Conservation (phyloP, 2,888 invertebrate genomes). For the Ormyrus labotus region DNA sequence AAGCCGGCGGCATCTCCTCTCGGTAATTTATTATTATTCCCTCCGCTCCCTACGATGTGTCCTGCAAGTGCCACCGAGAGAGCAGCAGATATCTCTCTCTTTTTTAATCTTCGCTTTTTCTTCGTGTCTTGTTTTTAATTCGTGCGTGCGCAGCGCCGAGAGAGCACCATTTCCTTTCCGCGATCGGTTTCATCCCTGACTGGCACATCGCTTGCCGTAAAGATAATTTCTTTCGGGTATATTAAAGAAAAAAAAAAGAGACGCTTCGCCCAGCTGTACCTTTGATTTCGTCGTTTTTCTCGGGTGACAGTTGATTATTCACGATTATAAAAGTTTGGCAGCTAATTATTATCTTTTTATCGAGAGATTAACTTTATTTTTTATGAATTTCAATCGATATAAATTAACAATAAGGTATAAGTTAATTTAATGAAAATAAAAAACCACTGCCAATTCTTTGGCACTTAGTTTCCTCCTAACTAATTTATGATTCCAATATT, state of each 20-base stretch:
- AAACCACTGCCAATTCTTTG: too few species aligned
- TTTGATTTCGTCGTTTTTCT: neutral
- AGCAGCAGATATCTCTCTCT: constrained; percentile 5
- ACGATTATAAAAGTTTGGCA: too few species aligned
- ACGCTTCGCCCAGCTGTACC: neutral
- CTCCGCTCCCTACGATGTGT: constrained; percentile 13
- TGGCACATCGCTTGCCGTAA: neutral
- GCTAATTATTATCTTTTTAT: too few species aligned
- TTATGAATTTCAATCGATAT: too few species aligned
- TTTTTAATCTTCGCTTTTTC: constrained; percentile 39
- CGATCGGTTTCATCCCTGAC: constrained; percentile 34
- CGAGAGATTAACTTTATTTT: too few species aligned
- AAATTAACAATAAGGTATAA: too few species aligned
- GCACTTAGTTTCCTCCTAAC: too few species aligned
- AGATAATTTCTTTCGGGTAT: constrained; percentile 14
- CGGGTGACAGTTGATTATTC: neutral
- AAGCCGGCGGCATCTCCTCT: constrained; percentile 5
- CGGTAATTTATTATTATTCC: constrained; percentile 23
- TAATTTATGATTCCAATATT: too few species aligned
- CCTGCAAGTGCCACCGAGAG: constrained; percentile 4
- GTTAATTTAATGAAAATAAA: too few species aligned
- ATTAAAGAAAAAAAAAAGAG: neutral
- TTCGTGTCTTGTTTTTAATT: constrained; percentile 45
- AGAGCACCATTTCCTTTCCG: constrained; percentile 22
- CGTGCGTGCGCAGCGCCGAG: neutral